Base-by-base conservation (phyloP, 1,140 invertebrate species). In the Macrosteles quadrilineatus region DNA sequence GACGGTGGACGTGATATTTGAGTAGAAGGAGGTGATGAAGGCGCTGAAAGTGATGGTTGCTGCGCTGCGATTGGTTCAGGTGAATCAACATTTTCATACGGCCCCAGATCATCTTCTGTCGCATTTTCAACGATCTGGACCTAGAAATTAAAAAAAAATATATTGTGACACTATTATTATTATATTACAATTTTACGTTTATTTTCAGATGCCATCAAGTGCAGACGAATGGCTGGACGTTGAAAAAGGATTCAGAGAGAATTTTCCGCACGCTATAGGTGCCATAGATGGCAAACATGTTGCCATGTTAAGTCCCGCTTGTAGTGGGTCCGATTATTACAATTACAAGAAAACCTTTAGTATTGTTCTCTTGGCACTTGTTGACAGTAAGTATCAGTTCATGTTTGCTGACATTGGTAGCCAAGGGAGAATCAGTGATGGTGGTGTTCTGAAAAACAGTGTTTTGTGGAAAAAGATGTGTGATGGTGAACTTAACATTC, bases 221-320 rank as follows among this genome's bases (percentile, higher is more conserved):
- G 32, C 67, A 72, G 62, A 77, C 50, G 72, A 78, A 47, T 81
- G 79, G 78, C 72, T 72, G 65, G n/a, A 50, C 27, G 77, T 81
- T 57, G 73, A 74, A 43, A 62, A 75, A 32, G 73, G 74, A 1
- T 80, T 80, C 74, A 70, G 68, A 68, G 69, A 47, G 40, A 65
- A 72, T 47, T 81, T 80, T 66, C 80, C 75, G 1, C 71, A 76
- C 65, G 75, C 72, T 36, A 40, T 81, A 25, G 77, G 79, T 1
- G 77, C 78, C 12, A 72, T 83, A 6, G 80, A 83, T 67, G 79
- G 80, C 2, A 81, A 81, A 55, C 80, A 83, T 65, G 68, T 83
- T 23, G 27, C 72, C 1, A 78, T 81, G 29, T 50, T 74, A 62
- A 63, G 30, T 9, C 70, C 85, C 79, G 4, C 23, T n/a, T 77